Percentiles rank a stretch among this genome's conserved stretches.
phyloP scores from a whole-genome alignment of 2,113 vertebrate species.

The Cathartes aura region DNA sequence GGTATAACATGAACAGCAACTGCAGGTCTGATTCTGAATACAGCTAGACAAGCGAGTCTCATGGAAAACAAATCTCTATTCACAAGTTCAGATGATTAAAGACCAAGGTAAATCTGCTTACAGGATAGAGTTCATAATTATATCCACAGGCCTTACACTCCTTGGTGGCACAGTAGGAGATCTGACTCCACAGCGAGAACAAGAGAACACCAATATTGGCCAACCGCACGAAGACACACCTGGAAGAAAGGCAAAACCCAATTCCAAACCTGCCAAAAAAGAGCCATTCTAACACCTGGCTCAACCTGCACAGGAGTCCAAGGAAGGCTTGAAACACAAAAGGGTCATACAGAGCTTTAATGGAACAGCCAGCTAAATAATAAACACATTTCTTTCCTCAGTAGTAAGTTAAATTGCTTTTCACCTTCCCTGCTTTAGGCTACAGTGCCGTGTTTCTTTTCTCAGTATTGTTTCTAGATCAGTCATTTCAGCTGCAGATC shows the following conservation, averaged over 20 bases:
- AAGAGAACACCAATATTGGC: slow-evolving; percentile 91
- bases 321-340: not conserved
- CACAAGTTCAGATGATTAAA: not conserved
- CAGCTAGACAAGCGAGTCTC: not conserved
- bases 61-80: not conserved
- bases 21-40: not conserved
- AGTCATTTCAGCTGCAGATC: not conserved
- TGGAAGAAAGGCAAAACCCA: slow-evolving; percentile 41
- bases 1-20: accelerated
- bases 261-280: not conserved
- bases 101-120: slow-evolving; percentile 72
- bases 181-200: slow-evolving; percentile 90
- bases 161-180: slow-evolving; percentile 75
- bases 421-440: not conserved
- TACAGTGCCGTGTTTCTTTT: not conserved
- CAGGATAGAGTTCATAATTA: slow-evolving; percentile 88
- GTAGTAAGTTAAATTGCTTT: not conserved
- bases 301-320: not conserved
- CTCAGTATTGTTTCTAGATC: not conserved
- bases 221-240: slow-evolving; percentile 93
- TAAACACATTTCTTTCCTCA: not conserved
- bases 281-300: not conserved
- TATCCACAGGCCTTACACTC: slow-evolving; percentile 87
- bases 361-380: not conserved
- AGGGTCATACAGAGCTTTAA: not conserved